Evolutionary conservation across 1,140 invertebrate genomes (phyloP).

Genomic region (Portunus trituberculatus): DNA sequence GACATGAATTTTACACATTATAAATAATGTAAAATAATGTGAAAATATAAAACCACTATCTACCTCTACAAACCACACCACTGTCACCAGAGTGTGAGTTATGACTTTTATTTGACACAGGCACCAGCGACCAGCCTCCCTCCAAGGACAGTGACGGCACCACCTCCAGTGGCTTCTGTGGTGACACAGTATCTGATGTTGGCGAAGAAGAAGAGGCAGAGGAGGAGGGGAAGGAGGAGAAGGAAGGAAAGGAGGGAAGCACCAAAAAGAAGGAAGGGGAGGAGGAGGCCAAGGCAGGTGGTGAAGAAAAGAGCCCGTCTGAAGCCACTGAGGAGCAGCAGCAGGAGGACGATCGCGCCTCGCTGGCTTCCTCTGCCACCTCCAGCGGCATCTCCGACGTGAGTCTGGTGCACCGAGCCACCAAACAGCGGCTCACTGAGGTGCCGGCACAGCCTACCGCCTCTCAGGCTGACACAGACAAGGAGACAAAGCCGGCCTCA

Average conservation of each 20-base stretch:
- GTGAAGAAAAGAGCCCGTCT: not conserved
- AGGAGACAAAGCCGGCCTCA: not conserved
- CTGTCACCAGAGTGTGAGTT: not conserved
- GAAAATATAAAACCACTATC: not conserved
- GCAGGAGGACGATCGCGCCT: constrained; percentile 67
- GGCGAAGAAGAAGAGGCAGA: constrained; percentile 55
- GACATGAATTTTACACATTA: no score
- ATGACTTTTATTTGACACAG: not conserved
- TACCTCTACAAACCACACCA: not conserved
- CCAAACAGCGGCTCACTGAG: constrained; percentile 35
- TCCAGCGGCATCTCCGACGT: constrained; percentile 65
- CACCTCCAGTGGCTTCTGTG: constrained; percentile 64
- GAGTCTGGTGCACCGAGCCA: constrained; percentile 54
- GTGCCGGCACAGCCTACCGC: not conserved
- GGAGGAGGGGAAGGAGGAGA: constrained; percentile 10
- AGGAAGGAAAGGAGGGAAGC: not conserved
- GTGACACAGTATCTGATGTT: constrained; percentile 60
- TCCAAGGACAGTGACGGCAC: constrained; percentile 65
- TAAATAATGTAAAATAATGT: no score
- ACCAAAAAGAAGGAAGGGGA: not conserved
- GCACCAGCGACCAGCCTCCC: constrained; percentile 58
- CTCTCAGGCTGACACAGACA: not conserved
- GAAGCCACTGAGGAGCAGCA: not conserved
- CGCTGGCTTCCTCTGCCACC: constrained; percentile 56
- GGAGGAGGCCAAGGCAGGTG: constrained; percentile 36